Evolutionary conservation across 2,113 vertebrate species (phyloP).

Genomic region (Ctenomys sociabilis): DNA sequence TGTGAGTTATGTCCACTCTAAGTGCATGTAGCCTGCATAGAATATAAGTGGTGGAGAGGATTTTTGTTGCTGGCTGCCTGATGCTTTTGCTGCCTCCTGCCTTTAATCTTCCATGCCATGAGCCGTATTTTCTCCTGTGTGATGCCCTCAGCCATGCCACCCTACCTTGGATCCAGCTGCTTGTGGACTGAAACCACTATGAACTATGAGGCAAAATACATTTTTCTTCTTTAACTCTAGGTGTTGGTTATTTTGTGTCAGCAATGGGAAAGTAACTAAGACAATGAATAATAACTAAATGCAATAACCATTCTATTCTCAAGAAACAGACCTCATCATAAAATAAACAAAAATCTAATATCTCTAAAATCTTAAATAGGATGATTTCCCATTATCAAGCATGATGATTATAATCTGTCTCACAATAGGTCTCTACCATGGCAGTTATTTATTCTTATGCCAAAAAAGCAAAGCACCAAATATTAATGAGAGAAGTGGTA

Average conservation of each 20-base stretch:
- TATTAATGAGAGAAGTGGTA: slow-evolving; percentile 9
- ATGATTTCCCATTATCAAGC: slow-evolving; percentile 24
- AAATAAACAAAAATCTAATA: slow-evolving; percentile 1
- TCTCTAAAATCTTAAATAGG: slow-evolving; percentile 12
- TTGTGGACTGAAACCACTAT: neutral
- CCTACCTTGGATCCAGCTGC: neutral
- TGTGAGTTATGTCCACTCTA: neutral
- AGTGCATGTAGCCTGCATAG: neutral
- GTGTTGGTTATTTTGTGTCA: neutral
- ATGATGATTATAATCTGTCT: slow-evolving; percentile 5
- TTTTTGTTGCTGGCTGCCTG: neutral
- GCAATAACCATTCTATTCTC: slow-evolving; percentile 41
- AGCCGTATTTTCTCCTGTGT: neutral
- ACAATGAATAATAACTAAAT: slow-evolving; percentile 45
- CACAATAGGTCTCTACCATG: neutral
- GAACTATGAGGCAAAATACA: neutral
- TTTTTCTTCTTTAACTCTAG: neutral
- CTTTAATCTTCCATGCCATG: neutral
- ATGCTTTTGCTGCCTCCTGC: neutral
- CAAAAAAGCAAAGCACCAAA: neutral
- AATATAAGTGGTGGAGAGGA: neutral
- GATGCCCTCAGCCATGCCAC: neutral
- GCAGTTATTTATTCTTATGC: slow-evolving; percentile 34
- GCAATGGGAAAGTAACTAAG: neutral
- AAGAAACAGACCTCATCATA: slow-evolving; percentile 49